A percentile compares a stretch with the other conserved stretches of the same genome.
These are phyloP conservation scores for Microtus obscurus DNA, from an alignment of 2,797 vertebrate genomes.

Conservation along the genomic window DNA sequence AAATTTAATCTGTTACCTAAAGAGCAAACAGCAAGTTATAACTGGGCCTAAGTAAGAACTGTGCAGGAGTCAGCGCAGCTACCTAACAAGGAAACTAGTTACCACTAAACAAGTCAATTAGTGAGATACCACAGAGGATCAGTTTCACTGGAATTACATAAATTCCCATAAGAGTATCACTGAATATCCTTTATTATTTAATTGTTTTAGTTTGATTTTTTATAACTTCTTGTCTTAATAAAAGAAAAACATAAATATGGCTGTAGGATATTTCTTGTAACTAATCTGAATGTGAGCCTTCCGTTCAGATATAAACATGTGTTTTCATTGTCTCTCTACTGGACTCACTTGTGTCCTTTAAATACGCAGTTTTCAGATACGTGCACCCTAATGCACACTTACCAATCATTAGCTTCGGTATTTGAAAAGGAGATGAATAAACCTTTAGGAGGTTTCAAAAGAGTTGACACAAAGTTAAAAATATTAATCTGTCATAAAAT, in stretches of 20 bases:
- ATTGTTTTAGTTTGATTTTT: slow-evolving; percentile 57
- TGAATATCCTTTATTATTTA: slow-evolving; percentile 43
- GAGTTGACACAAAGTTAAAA: not conserved
- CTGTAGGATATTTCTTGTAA: slow-evolving; percentile 59
- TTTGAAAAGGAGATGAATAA: not conserved
- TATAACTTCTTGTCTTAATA: slow-evolving; percentile 15
- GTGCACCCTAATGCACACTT: not conserved
- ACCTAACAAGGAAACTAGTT: not conserved
- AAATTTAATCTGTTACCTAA: not conserved
- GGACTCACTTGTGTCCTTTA: slow-evolving; percentile 36
- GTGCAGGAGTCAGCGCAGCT: not conserved
- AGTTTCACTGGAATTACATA: slow-evolving; percentile 32
- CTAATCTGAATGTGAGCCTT: slow-evolving; percentile 25
- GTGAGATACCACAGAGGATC: slow-evolving; percentile 31
- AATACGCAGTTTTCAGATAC: slow-evolving; percentile 2
- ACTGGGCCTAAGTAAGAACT: not conserved
- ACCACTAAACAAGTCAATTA: no score
- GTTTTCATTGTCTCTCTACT: not conserved
- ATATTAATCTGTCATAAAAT: not conserved
- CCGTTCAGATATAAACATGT: not conserved
- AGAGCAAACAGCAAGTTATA: not conserved
- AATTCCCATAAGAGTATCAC: slow-evolving; percentile 60
- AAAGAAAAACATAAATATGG: slow-evolving; percentile 6
- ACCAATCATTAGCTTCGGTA: slow-evolving; percentile 30
- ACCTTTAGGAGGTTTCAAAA: slow-evolving; percentile 1